Percentiles rank a stretch among this genome's conserved stretches.
Conservation (phyloP, 2,113 vertebrate genomes). For the Menura novaehollandiae region DNA sequence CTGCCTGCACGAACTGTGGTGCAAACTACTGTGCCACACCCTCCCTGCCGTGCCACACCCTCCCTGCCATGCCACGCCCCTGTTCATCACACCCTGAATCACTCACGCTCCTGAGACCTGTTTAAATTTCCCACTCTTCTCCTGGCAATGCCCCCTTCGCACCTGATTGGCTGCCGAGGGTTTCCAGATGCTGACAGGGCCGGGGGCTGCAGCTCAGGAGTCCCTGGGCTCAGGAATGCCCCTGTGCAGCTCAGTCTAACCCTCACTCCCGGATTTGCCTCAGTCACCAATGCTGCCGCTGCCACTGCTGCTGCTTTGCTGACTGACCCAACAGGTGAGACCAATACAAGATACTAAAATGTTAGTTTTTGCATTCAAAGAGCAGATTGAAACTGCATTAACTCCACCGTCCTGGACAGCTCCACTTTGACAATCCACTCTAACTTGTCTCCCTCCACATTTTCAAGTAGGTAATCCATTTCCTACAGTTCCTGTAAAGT, state of each 20-base stretch:
- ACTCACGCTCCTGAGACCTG: not conserved
- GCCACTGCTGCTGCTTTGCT: not conserved
- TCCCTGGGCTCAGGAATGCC: not conserved
- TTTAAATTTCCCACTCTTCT: not conserved
- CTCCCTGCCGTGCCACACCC: not conserved
- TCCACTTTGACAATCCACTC: not conserved
- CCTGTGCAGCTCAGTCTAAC: accelerated
- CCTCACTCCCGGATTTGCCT: not conserved
- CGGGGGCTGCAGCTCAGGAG: not conserved
- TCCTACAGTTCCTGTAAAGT: not conserved
- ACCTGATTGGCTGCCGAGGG: not conserved
- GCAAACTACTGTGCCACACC: too few species aligned
- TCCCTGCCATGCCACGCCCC: too few species aligned
- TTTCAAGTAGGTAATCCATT: not conserved
- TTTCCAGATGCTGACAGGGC: too few species aligned
- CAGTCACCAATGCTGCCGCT: not conserved
- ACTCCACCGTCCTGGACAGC: not conserved
- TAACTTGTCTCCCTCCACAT: not conserved
- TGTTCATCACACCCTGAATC: not conserved
- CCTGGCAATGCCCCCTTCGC: not conserved
- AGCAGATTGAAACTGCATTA: not conserved
- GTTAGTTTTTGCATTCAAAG: not conserved
- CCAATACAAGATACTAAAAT: not conserved
- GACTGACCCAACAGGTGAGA: not conserved
- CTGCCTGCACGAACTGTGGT: too few species aligned